These are phyloP conservation scores for Campylorhamphus procurvoides DNA, from an alignment of 2,113 vertebrate genomes.

Conservation along the genomic window DNA sequence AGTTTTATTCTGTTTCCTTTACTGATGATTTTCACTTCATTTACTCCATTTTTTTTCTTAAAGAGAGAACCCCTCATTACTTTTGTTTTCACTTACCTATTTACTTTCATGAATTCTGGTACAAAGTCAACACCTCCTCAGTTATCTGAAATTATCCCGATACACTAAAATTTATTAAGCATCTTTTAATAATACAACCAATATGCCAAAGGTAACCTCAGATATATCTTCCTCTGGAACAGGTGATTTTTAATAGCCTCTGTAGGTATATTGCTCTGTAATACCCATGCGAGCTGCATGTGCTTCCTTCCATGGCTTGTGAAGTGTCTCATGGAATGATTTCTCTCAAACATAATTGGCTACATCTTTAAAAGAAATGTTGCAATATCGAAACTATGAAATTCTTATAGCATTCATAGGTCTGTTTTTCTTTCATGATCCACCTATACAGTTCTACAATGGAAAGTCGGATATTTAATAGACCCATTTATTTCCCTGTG, in stretches of 20 bases:
- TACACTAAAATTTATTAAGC: background rate
- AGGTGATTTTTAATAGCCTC: background rate
- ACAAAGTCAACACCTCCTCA: background rate
- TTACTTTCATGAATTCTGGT: background rate
- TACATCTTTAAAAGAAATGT: background rate
- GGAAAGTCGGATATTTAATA: background rate
- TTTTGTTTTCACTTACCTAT: background rate
- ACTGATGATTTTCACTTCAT: background rate
- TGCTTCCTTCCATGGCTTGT: background rate
- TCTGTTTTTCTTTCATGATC: background rate
- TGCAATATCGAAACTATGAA: background rate
- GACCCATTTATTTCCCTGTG: background rate
- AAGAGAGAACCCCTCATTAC: background rate
- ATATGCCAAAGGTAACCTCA: background rate
- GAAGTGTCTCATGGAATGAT: background rate
- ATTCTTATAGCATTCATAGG: background rate
- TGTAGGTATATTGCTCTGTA: background rate
- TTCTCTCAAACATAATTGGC: background rate
- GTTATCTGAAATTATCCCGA: background rate
- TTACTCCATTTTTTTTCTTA: background rate
- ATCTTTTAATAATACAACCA: background rate
- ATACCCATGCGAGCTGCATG: background rate
- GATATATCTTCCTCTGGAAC: background rate
- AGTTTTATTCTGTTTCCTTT: background rate
- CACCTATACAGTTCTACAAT: background rate